Conservation (phyloP, 2,113 vertebrate species). For the Callipepla squamata region DNA sequence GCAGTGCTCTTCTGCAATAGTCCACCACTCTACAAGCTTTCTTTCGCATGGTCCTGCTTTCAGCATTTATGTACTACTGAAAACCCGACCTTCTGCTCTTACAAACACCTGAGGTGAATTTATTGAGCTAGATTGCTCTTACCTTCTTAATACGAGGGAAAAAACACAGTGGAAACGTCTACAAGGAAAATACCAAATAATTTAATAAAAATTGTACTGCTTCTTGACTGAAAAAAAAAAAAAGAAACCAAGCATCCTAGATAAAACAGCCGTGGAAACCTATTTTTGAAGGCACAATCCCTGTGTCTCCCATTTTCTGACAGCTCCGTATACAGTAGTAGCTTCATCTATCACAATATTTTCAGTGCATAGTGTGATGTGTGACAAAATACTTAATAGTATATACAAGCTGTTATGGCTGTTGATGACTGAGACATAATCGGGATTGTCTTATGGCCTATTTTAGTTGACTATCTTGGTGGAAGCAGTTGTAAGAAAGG, state of each 20-base stretch:
- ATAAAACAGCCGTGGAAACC: not conserved
- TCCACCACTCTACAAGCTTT: not conserved
- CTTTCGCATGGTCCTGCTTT: not conserved
- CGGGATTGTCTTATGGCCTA: not conserved
- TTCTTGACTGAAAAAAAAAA: not conserved
- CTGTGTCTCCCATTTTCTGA: constrained; percentile 5
- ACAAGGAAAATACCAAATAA: not conserved
- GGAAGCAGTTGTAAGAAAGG: not conserved
- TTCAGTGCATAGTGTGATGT: constrained; percentile 4
- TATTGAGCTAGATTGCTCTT: not conserved
- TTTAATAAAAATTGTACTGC: not conserved
- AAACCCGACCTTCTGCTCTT: not conserved
- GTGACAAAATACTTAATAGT: constrained; percentile 57
- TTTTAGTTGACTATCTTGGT: not conserved
- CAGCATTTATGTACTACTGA: not conserved
- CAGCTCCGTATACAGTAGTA: constrained; percentile 5
- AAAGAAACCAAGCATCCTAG: not conserved
- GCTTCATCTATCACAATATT: constrained; percentile 51
- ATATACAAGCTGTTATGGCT: constrained; percentile 41
- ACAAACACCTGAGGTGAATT: not conserved
- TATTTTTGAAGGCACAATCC: not conserved
- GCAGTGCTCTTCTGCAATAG: not conserved
- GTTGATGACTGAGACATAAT: not conserved
- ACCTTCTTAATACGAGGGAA: not conserved
- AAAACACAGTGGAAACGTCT: not conserved